Evolutionary conservation across 2,113 vertebrate genomes (phyloP), one percentile per base, ranked within the genome.

Genomic region (Numenius arquata): DNA sequence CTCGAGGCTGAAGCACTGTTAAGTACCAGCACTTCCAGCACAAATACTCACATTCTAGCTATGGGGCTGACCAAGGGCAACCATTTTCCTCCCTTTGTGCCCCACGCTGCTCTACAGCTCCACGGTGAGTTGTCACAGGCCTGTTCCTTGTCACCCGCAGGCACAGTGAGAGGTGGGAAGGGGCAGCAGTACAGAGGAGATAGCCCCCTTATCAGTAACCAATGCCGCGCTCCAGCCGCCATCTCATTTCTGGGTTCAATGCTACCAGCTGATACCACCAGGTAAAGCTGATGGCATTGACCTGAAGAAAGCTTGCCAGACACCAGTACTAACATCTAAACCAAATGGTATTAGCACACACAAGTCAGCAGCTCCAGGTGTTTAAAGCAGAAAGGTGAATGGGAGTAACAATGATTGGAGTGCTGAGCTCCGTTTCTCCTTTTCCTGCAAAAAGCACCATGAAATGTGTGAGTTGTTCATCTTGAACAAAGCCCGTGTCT

Each of bases 91-190:
- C 48, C 40, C 26, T 74, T 36, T 36, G 55, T 63, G 47, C 29
- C n/a, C 14, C 22, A 56, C 8, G 5, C 36, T 43, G 50, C 8
- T 68, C 27, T 56, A 17, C 0, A 53, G 30, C 45, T 70, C 45
- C 1, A 0, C 1, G 1, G 12, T 32, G 32, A 67, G 23, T 17
- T 36, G 30, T 34, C 34, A 58, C 34, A 36, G 0, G 1, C 34
- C 48, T 59, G 12, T 9, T 72, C 23, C 9, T 38, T 36, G 23
- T 12, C 38, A 40, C 9, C 12, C 20, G 36, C 30, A 48, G 65
- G 13, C 40, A 48, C 4, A 4, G 52, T 3, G 7, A 53, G 36
- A 38, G 22, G 23, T 3, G 2, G 48, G 32, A 73, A 32, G 29
- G 23, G 15, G 18, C 36, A 41, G 27, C 26, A 63, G 36, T 8